A percentile compares a stretch with the other conserved stretches of the same genome.
phyloP scores from a whole-genome alignment of 2,797 vertebrate species.

The Esox masquinongy region DNA sequence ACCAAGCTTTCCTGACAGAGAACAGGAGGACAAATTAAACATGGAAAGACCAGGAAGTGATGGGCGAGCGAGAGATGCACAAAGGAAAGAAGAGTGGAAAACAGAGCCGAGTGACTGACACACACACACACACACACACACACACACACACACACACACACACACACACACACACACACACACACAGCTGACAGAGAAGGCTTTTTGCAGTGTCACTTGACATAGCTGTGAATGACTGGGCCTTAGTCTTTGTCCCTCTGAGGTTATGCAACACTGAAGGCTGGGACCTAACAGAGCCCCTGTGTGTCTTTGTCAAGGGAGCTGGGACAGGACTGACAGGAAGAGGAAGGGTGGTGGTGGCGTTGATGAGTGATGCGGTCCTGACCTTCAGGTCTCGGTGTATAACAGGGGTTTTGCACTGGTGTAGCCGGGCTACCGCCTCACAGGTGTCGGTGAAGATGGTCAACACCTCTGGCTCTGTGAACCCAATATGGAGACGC shows the following conservation, averaged over 20 bases:
- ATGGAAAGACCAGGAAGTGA: not conserved
- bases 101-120: not conserved
- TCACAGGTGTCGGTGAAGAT: conserved; percentile 96
- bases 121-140: not conserved
- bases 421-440: conserved; percentile 93
- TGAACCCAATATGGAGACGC: conserved; percentile 90
- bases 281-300: conserved; percentile 54
- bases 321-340: not conserved
- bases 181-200: conserved; percentile 42
- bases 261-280: conserved; percentile 57
- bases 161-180: not conserved
- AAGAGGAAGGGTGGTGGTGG: not conserved
- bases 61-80: not conserved
- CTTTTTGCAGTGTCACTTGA: conserved; percentile 60
- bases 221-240: conserved; percentile 52
- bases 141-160: no score
- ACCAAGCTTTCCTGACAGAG: not conserved
- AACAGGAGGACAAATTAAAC: not conserved
- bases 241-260: conserved; percentile 62
- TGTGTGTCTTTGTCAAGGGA: not conserved
- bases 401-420: conserved; percentile 95
- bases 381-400: conserved; percentile 95
- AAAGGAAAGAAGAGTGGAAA: not conserved
- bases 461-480: conserved; percentile 86
- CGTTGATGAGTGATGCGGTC: not conserved